A percentile compares a stretch with the other conserved stretches of the same genome.
Conservation (phyloP, 2,797 vertebrate genomes). For the Brotula barbata region DNA sequence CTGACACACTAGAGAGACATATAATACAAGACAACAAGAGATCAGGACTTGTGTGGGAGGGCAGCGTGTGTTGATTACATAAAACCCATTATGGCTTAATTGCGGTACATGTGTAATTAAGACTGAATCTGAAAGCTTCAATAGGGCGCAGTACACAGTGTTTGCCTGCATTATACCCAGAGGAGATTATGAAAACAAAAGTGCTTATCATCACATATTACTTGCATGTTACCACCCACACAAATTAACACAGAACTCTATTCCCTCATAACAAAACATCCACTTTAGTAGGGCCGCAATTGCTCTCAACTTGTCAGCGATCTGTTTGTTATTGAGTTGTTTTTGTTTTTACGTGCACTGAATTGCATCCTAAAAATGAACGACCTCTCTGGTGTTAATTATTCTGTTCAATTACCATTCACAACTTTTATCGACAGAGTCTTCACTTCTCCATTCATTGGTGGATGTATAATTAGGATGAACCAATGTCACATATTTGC, state of each 20-base stretch:
- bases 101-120: slow-evolving; percentile 73
- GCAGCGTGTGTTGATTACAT: slow-evolving; percentile 47
- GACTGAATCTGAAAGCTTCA: slow-evolving; percentile 35
- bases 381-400: not conserved
- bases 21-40: slow-evolving; percentile 6
- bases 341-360: not conserved
- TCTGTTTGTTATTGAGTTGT: not conserved
- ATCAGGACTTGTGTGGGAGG: slow-evolving; percentile 7
- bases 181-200: slow-evolving; percentile 46
- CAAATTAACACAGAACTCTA: slow-evolving; percentile 29
- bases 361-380: not conserved
- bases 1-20: slow-evolving; percentile 10
- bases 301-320: slow-evolving; percentile 2
- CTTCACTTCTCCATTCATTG: too few relatives aligned
- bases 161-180: slow-evolving; percentile 46
- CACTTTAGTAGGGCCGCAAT: slow-evolving; percentile 1
- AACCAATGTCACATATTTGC: not conserved
- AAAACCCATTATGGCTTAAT: slow-evolving; percentile 69
- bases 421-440: too few relatives aligned
- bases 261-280: slow-evolving; percentile 13
- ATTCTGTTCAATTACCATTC: too few relatives aligned
- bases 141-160: slow-evolving; percentile 23
- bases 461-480: not conserved
- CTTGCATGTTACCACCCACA: slow-evolving; percentile 25
- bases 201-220: slow-evolving; percentile 35